These are phyloP conservation scores for Wiebesia pumilae DNA, from an alignment of 1,140 invertebrate species.

Conservation along the genomic window DNA sequence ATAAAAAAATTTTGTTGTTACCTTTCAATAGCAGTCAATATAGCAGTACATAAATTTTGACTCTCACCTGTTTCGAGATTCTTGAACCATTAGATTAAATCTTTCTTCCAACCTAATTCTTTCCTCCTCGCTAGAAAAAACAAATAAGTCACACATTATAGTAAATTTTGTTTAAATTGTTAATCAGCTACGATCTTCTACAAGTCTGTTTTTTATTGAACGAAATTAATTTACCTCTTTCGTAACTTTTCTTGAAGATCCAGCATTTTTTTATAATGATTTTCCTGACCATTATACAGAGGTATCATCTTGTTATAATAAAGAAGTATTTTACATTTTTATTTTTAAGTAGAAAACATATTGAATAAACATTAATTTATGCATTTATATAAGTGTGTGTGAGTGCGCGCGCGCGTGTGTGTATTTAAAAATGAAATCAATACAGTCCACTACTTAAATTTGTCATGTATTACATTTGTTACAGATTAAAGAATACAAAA, in stretches of 20 bases:
- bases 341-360: neutral
- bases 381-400: no score
- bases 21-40: neutral
- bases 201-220: neutral
- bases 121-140: conserved; percentile 68
- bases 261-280: conserved; percentile 68
- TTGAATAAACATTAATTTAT: neutral
- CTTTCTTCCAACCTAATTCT: conserved; percentile 69
- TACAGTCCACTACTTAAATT: neutral
- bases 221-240: conserved; percentile 62
- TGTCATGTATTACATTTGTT: neutral
- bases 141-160: neutral
- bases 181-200: neutral
- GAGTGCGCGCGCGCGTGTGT: no score
- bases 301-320: conserved; percentile 58
- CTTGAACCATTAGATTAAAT: conserved; percentile 67
- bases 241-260: conserved; percentile 69
- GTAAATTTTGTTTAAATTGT: neutral
- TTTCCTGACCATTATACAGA: conserved; percentile 59
- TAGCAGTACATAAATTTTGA: neutral
- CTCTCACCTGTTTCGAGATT: conserved; percentile 67
- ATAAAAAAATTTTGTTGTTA: neutral
- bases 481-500: neutral
- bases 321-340: conserved; percentile 9
- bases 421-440: neutral